Base-by-base conservation (phyloP, 2,888 invertebrate genomes). In the Phasia obesa region DNA sequence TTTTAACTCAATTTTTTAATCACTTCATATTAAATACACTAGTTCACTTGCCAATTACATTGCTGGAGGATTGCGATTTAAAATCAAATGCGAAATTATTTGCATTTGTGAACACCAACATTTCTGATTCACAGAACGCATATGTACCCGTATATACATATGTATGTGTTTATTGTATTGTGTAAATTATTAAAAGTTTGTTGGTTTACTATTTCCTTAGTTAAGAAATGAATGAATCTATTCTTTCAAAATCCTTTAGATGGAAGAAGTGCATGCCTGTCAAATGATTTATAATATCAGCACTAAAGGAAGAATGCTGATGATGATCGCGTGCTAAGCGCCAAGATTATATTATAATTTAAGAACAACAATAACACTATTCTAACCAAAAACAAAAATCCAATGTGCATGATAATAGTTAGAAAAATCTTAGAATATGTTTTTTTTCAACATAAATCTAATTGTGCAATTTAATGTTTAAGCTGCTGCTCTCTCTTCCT, bases 281-380 rank as follows among this genome's bases (percentile, higher is more conserved):
- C 79, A 71, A 71, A 79, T 83, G 79, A 83, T 83, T 83, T 83
- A 83, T 79, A 76, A 76, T 83, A 83, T 83, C 83, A 83, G 57
- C 70, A 75, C 83, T 71, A 67, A 83, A 51, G 23, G 27, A 71
- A 73, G 65, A 60, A 74, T 70, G 70, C 70, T 76, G 75, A 81
- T 79, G 84, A 79, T 73, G 81, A 82, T 84, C 84, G 84, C 84
- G 84, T 84, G 84, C 81, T 84, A 82, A 84, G 81, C 75, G 84
- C 84, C 81, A 73, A 79, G 78, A 79, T 81, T 81, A 79, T 70
- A 69, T 74, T 77, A 78, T 64, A 47, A 38, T 71, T 64, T 64
- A 78, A 74, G 25, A 74, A 67, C 17, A 47, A 47, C 19, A 47
- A 47, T 6, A 55, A 49, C 23, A 49, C 35, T 13, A 75, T 67